These are phyloP conservation scores for Choristoneura fumiferana DNA, from an alignment of 1,140 invertebrate genomes.

Conservation along the genomic window DNA sequence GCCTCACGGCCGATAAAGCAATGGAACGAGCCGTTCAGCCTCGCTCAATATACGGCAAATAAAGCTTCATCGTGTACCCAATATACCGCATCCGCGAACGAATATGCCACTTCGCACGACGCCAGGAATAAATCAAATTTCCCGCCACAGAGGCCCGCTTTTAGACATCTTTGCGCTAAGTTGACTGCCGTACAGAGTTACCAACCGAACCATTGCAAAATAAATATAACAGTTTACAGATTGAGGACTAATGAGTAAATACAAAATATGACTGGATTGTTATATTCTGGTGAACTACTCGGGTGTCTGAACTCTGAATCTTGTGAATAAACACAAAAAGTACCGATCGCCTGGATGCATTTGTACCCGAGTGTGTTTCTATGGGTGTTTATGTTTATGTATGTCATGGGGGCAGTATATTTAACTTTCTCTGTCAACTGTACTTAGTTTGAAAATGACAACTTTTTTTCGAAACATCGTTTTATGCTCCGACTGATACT, in stretches of 20 bases:
- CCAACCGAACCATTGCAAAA: slow-evolving; percentile 11
- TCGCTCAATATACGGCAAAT: slow-evolving; percentile 69
- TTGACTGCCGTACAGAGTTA: slow-evolving; percentile 35
- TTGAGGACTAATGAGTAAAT: slow-evolving; percentile 13
- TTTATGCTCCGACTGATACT: no score
- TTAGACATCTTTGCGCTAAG: slow-evolving; percentile 44
- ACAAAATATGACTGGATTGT: slow-evolving; percentile 32
- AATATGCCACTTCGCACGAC: slow-evolving; percentile 67
- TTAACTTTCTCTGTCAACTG: no score
- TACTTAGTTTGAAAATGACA: no score
- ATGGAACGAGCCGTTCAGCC: slow-evolving; percentile 34
- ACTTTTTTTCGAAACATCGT: no score
- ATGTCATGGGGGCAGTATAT: no score
- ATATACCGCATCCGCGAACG: slow-evolving; percentile 61
- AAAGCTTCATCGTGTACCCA: slow-evolving; percentile 65
- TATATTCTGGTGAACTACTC: no score
- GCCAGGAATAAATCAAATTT: slow-evolving; percentile 72
- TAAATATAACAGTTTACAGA: neutral
- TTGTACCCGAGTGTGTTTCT: no score
- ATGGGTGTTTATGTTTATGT: no score
- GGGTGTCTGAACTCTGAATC: no score
- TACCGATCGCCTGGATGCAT: no score
- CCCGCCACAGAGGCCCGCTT: slow-evolving; percentile 22
- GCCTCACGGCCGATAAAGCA: slow-evolving; percentile 9
- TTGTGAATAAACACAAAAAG: no score